Base-by-base conservation (phyloP, 2,113 vertebrate species). In the Mellivora capensis region DNA sequence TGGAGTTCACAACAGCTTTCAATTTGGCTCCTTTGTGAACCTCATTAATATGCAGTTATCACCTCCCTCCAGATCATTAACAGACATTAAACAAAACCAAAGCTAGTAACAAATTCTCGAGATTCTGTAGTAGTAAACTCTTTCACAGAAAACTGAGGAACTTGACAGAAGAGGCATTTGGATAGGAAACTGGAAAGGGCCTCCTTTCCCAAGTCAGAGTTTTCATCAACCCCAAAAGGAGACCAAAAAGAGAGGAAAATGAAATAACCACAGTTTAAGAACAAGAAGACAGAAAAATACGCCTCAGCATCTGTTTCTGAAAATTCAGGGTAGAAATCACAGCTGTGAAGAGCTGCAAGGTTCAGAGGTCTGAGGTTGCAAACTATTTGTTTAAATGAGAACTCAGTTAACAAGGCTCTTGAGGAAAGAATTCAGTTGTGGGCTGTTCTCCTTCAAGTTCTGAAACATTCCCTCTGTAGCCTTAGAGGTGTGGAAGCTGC, bases 31-130 rank as follows among this genome's bases (percentile, higher is more conserved):
- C 59, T 90, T 95, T 94, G 87, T 95, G 80, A 97, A 61, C n/a
- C 37, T 93, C 81, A 93, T 97, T 96, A 95, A 91, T 95, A 97
- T 93, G 81, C 77, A 97, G 76, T 97, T 97, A 95, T 94, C 94
- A n/a, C 94, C 90, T 94, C 95, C 91, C 52, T 94, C 83, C 27
- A 47, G 42, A 86, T 94, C 88, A 96, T 97, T 97, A 93, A 79
- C 84, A 97, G 84, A 96, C 49, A 94, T 54, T 80, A 87, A 67
- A 80, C 88, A 77, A 87, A 95, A 91, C 34, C 87, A 90, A 81
- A 64, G 34, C 49, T 76, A 49, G 52, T 67, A 87, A 92, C 5
- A 25, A 87, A 81, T 71, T 80, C 44, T n/a, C 69, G 82, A 91
- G 94, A 61, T 89, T 87, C 79, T 42, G 69, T 37, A 42, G 76